phyloP scores from a whole-genome alignment of 37 sponge, comb jelly and placozoan genomes.

The Tethya wilhelma region DNA sequence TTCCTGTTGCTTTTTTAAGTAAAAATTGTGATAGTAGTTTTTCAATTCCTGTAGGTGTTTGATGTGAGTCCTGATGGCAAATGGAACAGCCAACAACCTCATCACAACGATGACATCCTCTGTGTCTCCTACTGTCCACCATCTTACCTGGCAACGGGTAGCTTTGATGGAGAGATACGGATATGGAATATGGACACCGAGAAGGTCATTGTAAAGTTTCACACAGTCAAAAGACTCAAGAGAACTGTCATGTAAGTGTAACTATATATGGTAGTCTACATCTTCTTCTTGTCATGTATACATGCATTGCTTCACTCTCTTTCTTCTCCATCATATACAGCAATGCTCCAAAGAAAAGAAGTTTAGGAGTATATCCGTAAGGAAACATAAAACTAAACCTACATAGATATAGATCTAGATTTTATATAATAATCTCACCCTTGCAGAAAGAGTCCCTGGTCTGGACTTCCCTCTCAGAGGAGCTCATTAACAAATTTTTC shows the following conservation, averaged over 20 bases:
- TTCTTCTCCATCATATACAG: too few relatives aligned
- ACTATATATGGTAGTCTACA: not conserved
- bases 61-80: constrained; percentile 34
- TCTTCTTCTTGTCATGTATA: not conserved
- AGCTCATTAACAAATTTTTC: not conserved
- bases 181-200: constrained; percentile 94
- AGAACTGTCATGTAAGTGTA: constrained; percentile 22
- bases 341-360: not conserved
- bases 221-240: constrained; percentile 25
- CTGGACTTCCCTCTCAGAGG: too few relatives aligned
- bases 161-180: constrained; percentile 93
- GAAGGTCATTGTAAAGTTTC: constrained; percentile 65
- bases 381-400: too few relatives aligned
- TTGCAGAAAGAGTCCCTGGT: too few relatives aligned
- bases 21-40: not conserved
- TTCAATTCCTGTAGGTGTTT: constrained; percentile 38
- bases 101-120: constrained; percentile 90
- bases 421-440: too few relatives aligned
- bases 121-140: constrained; percentile 81
- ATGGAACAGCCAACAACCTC: constrained; percentile 52
- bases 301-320: too few relatives aligned
- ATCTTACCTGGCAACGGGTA: constrained; percentile 91
- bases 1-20: not conserved
- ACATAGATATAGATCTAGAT: too few relatives aligned
- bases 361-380: too few relatives aligned